Base-by-base conservation (phyloP, 92 coral and sea anemone species). In the Phymanthus crucifer region DNA sequence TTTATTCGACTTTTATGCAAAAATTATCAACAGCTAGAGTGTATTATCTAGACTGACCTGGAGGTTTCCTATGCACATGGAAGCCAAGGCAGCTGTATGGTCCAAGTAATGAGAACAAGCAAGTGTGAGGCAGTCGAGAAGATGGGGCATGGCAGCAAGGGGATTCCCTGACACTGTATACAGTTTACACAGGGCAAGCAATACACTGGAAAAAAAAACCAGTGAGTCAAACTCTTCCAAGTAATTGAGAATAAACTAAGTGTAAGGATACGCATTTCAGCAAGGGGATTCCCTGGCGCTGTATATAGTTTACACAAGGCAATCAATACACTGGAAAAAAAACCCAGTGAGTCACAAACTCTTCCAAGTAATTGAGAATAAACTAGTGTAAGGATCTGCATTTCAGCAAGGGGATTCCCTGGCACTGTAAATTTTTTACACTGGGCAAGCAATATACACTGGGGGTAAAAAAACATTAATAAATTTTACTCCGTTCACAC, bases 11-110 rank as follows among this genome's bases (percentile, higher is more conserved):
- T n/a, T n/a, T n/a, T n/a, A n/a, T n/a, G n/a, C n/a, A n/a, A n/a
- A n/a, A n/a, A n/a, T n/a, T n/a, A n/a, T n/a, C n/a, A n/a, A n/a
- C n/a, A 18, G 17, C 18, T 29, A 2, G 24, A 24, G 13, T n/a
- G 14, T 18, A 23, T 32, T 21, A 34, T 26, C n/a, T n/a, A n/a
- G n/a, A 23, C 81, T 29, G 85, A 95, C 99, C 97, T 95, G 99
- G 58, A 95, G 86, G 46, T 95, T 90, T 31, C 91, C 98, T 36
- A 93, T 93, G 83, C 87, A 85, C 26, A 93, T 91, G 17, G 99
- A 85, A 16, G 98, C 99, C 34, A 87, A 54, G 36, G 95, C 90
- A 74, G 94, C 88, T 6, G 84, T 57, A 48, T 85, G 86, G 85
- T 85, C 92, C 96, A 93, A 83, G 75, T 79, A 88, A 73, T 91